phyloP scores from a whole-genome alignment of 2,797 vertebrate species.

The Galago senegalensis region DNA sequence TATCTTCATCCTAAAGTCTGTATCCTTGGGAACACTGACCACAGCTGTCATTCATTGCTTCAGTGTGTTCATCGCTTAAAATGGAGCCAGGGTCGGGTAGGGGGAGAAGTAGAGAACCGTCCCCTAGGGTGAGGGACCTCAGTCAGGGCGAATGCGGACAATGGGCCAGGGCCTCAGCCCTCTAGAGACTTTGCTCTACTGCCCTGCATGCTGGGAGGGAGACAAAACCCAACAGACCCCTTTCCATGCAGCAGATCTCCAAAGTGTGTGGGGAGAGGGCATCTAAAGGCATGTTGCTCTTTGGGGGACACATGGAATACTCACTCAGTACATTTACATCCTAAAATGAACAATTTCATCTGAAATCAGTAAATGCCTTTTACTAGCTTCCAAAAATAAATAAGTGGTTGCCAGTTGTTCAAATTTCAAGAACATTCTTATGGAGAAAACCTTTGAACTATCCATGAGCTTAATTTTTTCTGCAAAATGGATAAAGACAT shows the following conservation, averaged over 20 bases:
- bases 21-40: background rate
- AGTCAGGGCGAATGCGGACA: background rate
- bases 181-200: background rate
- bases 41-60: background rate
- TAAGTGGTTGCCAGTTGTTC: background rate
- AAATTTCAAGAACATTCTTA: constrained; percentile 39
- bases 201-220: too few species aligned
- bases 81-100: rapidly evolving
- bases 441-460: constrained; percentile 18
- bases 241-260: background rate
- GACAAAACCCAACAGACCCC: rapidly evolving
- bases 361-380: constrained; percentile 26
- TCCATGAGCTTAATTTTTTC: background rate
- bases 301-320: background rate
- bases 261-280: background rate
- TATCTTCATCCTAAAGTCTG: background rate
- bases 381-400: constrained; percentile 36
- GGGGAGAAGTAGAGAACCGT: background rate
- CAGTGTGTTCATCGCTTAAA: background rate
- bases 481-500: background rate
- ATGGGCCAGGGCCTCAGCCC: background rate
- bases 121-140: background rate
- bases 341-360: background rate
- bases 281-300: background rate
- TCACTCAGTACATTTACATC: background rate